phyloP scores from a whole-genome alignment of 2,113 vertebrate species.

The Channa argus region DNA sequence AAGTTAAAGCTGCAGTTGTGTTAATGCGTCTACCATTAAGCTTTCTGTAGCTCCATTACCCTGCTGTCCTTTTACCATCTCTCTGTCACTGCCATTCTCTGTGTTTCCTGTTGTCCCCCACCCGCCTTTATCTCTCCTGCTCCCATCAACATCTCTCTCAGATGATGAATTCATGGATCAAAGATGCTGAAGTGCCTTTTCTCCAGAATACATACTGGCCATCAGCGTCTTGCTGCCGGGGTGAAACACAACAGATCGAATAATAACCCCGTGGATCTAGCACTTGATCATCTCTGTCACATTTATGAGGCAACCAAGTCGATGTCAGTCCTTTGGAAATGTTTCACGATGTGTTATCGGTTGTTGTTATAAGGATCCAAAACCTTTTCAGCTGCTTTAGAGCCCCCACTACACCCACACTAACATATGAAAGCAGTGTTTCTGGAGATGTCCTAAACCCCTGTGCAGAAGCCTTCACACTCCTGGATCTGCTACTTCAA shows the following conservation, averaged over 20 bases:
- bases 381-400: too few relatives aligned
- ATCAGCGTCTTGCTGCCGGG: background rate
- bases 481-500: too few relatives aligned
- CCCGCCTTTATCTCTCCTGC: background rate
- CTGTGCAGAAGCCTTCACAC: too few relatives aligned
- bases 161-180: conserved; percentile 29
- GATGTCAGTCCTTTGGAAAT: background rate
- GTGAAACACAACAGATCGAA: conserved; percentile 7
- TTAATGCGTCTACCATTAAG: background rate
- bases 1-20: conserved; percentile 7
- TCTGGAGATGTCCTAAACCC: too few relatives aligned
- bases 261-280: background rate
- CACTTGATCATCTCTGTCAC: background rate
- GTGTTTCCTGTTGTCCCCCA: background rate
- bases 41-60: conserved; percentile 54
- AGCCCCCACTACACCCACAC: too few relatives aligned
- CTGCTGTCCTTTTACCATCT: background rate
- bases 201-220: conserved; percentile 32
- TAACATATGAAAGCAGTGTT: too few relatives aligned
- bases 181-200: conserved; percentile 32
- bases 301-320: conserved; percentile 13
- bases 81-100: conserved; percentile 1
- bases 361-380: too few relatives aligned
- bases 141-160: conserved; percentile 10
- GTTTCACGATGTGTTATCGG: background rate